A percentile compares a stretch with the other conserved stretches of the same genome.
Evolutionary conservation across 2,888 invertebrate genomes (phyloP).

Genomic region (Hyles lineata): DNA sequence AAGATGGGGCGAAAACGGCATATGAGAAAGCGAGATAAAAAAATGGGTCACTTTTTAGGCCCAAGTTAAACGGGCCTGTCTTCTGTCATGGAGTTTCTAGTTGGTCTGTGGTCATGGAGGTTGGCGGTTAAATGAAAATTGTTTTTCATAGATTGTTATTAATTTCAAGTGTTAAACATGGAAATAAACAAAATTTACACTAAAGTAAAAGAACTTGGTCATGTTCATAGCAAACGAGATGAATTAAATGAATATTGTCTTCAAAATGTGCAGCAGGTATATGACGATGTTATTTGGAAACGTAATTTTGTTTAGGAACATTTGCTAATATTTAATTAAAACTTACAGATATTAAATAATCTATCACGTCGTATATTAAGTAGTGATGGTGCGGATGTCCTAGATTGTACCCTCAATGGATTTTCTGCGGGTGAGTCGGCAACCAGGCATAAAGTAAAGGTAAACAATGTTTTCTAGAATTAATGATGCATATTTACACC

Average conservation of each 20-base stretch:
- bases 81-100: no score
- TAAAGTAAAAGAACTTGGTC: conserved; percentile 66
- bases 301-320: not conserved
- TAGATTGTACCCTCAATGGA: conserved; percentile 71
- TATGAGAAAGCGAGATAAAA: no score
- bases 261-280: conserved; percentile 63
- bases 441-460: conserved; percentile 62
- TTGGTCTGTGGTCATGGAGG: not conserved
- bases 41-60: no score
- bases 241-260: conserved; percentile 66
- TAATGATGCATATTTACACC: no score
- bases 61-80: no score
- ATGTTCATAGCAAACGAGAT: conserved; percentile 60
- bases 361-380: conserved; percentile 65
- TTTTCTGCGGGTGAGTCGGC: conserved; percentile 54
- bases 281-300: not conserved
- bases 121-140: conserved; percentile 5
- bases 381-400: conserved; percentile 66
- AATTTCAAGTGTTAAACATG: conserved; percentile 44
- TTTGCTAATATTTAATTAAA: conserved; percentile 11
- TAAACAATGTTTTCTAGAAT: conserved; percentile 37
- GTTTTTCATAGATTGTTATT: not conserved
- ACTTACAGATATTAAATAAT: conserved; percentile 60
- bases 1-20: no score
- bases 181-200: conserved; percentile 54